These are phyloP conservation scores for Cardiocondyla obscurior DNA, from an alignment of 1,140 invertebrate species.

Conservation along the genomic window DNA sequence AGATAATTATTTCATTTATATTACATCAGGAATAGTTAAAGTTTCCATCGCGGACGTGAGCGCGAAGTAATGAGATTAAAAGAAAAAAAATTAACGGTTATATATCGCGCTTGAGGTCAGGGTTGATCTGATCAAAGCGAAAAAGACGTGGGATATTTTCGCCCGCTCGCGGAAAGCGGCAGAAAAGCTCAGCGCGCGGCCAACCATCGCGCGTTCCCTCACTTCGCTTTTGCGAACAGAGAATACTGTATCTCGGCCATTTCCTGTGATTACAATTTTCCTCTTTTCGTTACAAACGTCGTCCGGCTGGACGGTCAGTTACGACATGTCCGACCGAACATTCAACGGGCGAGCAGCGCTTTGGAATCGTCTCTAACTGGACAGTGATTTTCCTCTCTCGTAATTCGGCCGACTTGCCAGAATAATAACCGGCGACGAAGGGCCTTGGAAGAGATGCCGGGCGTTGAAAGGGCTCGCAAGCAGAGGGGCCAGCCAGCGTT, in stretches of 20 bases:
- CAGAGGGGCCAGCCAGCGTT: not conserved
- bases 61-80: not conserved
- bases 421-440: slow-evolving; percentile 17
- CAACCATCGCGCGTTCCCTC: not conserved
- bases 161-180: slow-evolving; percentile 1
- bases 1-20: not conserved
- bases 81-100: slow-evolving; percentile 23
- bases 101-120: slow-evolving; percentile 2
- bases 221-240: not conserved
- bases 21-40: not conserved
- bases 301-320: not conserved
- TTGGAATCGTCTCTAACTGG: not conserved
- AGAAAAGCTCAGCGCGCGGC: slow-evolving; percentile 4
- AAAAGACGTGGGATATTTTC: slow-evolving; percentile 18
- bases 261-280: slow-evolving; percentile 50
- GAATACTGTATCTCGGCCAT: slow-evolving; percentile 19
- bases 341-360: not conserved
- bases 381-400: slow-evolving; percentile 2
- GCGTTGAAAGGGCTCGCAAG: slow-evolving; percentile 11
- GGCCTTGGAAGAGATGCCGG: not conserved
- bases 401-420: slow-evolving; percentile 1
- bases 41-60: not conserved
- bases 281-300: slow-evolving; percentile 15
- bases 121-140: slow-evolving; percentile 7
- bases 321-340: slow-evolving; percentile 4